Percentiles rank a stretch among this genome's conserved stretches.
These are phyloP conservation scores for Eilema sororculum DNA, from an alignment of 2,888 invertebrate species.

Conservation along the genomic window DNA sequence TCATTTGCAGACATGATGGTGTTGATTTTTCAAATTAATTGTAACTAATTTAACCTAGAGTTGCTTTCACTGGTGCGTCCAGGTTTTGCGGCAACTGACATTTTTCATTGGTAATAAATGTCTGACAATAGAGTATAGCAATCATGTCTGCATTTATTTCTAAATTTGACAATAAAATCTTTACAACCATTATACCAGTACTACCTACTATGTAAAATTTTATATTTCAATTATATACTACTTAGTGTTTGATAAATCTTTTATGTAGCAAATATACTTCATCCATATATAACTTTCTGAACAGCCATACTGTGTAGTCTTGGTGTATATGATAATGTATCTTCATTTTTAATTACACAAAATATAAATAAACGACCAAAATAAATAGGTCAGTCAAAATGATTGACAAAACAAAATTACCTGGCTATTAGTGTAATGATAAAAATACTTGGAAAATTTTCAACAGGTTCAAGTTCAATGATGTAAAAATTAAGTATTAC, in stretches of 20 bases:
- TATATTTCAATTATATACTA: conserved; percentile 24
- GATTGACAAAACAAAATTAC: neutral
- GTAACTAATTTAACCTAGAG: neutral
- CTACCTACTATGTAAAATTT: conserved; percentile 29
- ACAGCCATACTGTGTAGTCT: conserved; percentile 24
- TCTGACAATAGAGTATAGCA: neutral
- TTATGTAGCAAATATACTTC: conserved; percentile 25
- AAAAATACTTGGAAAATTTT: neutral
- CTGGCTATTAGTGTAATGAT: neutral
- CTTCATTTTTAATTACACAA: conserved; percentile 9
- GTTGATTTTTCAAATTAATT: neutral
- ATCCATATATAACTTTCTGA: conserved; percentile 43
- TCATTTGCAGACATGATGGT: conserved; percentile 34
- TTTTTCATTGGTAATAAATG: neutral
- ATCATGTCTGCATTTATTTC: conserved; percentile 40
- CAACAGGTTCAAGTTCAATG: too few relatives aligned
- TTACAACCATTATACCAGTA: conserved; percentile 29
- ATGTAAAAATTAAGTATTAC: too few relatives aligned
- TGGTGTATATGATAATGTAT: conserved; percentile 20
- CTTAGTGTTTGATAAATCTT: conserved; percentile 34
- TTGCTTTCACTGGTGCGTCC: neutral
- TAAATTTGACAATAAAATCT: conserved; percentile 46
- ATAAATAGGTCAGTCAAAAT: conserved; percentile 4
- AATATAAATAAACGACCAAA: neutral
- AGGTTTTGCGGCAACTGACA: too few relatives aligned